phyloP scores from a whole-genome alignment of 2,113 vertebrate species.

The Nycticorax nycticorax region DNA sequence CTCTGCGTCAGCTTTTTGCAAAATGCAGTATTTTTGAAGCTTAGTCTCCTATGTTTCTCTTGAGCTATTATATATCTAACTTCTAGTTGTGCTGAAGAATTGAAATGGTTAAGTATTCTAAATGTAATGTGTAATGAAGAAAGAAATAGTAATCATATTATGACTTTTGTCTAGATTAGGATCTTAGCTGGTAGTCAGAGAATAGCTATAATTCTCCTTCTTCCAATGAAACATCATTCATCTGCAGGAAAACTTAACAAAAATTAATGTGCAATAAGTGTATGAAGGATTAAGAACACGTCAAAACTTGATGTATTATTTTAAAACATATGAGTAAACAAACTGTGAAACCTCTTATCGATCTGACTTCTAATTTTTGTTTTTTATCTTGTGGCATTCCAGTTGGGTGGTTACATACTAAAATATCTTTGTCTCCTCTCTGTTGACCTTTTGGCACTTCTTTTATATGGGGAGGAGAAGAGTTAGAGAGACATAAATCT shows the following conservation, averaged over 20 bases:
- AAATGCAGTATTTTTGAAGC: neutral
- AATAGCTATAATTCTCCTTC: neutral
- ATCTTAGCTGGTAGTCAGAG: neutral
- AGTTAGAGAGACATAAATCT: neutral
- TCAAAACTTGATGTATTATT: neutral
- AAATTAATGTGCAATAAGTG: neutral
- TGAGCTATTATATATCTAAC: neutral
- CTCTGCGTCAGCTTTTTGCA: neutral
- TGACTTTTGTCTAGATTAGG: neutral
- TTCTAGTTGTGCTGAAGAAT: neutral
- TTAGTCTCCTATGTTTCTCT: neutral
- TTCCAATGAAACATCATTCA: neutral
- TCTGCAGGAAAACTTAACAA: neutral
- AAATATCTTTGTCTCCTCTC: neutral
- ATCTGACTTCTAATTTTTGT: neutral
- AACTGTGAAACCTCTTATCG: neutral
- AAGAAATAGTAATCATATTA: neutral
- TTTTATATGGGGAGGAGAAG: neutral
- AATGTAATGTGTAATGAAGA: neutral
- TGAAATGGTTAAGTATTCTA: neutral
- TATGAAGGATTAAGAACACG: neutral
- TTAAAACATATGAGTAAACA: neutral
- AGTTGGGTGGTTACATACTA: neutral
- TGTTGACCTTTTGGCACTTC: slow-evolving; percentile 24
- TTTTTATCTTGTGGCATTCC: neutral